phyloP scores from a whole-genome alignment of 2,797 vertebrate species.

The Knipowitschia caucasica region DNA sequence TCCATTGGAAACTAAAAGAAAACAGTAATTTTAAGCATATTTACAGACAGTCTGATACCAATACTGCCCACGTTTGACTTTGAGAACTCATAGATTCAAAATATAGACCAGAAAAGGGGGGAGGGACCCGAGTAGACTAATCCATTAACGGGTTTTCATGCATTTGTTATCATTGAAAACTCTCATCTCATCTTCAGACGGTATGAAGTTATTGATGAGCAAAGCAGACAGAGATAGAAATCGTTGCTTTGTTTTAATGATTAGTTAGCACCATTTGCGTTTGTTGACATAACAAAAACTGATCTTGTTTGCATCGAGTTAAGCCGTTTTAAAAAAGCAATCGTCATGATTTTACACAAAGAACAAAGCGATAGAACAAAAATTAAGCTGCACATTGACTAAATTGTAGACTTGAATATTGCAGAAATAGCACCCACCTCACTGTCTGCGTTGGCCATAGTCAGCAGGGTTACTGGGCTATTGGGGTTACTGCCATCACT shows the following conservation, averaged over 20 bases:
- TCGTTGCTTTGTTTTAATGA: constrained; percentile 58
- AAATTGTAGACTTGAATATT: no score
- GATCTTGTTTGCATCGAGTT: constrained; percentile 2
- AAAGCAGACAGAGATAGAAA: constrained; percentile 39
- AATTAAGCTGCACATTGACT: constrained; percentile 9
- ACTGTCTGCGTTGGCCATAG: constrained; percentile 79
- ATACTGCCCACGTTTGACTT: constrained; percentile 33
- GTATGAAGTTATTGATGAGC: constrained; percentile 72
- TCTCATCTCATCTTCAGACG: constrained; percentile 57
- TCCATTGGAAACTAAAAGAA: constrained; percentile 89
- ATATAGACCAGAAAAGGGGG: constrained; percentile 24
- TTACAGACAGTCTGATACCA: constrained; percentile 31
- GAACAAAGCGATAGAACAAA: constrained; percentile 11
- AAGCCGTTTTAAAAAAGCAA: constrained; percentile 31
- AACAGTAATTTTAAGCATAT: constrained; percentile 59
- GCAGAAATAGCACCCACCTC: constrained; percentile 69
- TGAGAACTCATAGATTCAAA: constrained; percentile 44
- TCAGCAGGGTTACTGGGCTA: constrained; percentile 81
- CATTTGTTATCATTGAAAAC: constrained; percentile 55
- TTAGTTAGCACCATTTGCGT: constrained; percentile 20
- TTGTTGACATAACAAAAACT: constrained; percentile 17
- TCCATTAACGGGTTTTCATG: constrained; percentile 50
- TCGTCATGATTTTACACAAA: constrained; percentile 33
- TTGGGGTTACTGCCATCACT: constrained; percentile 73
- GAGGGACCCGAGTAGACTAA: constrained; percentile 35